phyloP scores from a whole-genome alignment of 2,888 invertebrate species.

The Polietes domitor region DNA sequence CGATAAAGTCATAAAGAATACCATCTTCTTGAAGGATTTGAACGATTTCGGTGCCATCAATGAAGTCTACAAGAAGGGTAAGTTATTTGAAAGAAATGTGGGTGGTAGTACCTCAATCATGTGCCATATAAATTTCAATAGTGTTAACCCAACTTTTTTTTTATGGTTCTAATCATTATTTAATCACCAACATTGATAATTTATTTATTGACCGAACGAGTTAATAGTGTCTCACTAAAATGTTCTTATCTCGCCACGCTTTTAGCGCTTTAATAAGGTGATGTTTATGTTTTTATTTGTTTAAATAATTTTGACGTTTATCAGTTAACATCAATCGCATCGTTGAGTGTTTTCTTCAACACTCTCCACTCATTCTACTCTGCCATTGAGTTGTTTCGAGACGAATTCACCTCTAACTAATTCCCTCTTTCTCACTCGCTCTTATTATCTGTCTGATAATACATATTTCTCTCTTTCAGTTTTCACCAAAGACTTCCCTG shows the following conservation, averaged over 20 bases:
- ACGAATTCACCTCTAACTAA: slow-evolving; percentile 22
- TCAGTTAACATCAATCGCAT: slow-evolving; percentile 39
- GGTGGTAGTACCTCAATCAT: background rate
- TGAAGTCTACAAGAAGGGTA: slow-evolving; percentile 91
- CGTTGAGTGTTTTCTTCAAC: background rate
- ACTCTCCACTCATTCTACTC: background rate
- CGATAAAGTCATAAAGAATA: slow-evolving; percentile 91
- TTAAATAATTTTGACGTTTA: slow-evolving; percentile 38
- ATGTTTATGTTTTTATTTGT: slow-evolving; percentile 44
- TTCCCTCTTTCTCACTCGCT: background rate
- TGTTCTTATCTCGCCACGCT: slow-evolving; percentile 39
- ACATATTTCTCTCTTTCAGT: slow-evolving; percentile 59
- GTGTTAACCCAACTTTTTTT: background rate
- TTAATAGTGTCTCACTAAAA: slow-evolving; percentile 16
- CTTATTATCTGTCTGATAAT: slow-evolving; percentile 3
- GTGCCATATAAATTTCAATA: background rate
- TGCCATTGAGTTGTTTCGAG: background rate
- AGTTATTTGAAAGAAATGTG: slow-evolving; percentile 20
- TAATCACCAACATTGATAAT: slow-evolving; percentile 29
- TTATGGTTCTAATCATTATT: slow-evolving; percentile 17
- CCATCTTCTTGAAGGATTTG: slow-evolving; percentile 90
- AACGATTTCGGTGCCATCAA: slow-evolving; percentile 91
- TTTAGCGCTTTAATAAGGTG: slow-evolving; percentile 9
- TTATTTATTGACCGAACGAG: slow-evolving; percentile 1
- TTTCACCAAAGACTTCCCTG: slow-evolving; percentile 89